These are phyloP conservation scores for Malthinus seriepunctatus DNA, from an alignment of 2,888 invertebrate species.

Conservation along the genomic window DNA sequence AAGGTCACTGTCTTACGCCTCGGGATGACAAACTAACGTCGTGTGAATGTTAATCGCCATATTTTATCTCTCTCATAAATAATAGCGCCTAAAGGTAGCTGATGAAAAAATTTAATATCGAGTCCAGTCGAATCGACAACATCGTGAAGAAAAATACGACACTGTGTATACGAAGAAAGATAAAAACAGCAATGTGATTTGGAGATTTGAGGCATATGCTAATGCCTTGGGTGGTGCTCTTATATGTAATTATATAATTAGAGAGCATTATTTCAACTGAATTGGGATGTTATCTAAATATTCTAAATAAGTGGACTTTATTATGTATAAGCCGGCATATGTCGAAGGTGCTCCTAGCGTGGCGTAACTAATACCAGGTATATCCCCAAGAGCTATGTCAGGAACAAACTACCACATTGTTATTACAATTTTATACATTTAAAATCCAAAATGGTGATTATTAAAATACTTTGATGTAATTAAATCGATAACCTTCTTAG, in stretches of 20 bases:
- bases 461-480: no score
- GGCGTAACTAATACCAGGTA: conserved; percentile 17
- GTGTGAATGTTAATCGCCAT: conserved; percentile 30
- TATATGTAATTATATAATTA: conserved; percentile 51
- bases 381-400: background rate
- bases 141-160: background rate
- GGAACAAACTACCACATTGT: no score
- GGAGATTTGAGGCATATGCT: conserved; percentile 23
- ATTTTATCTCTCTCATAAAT: conserved; percentile 32
- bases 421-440: no score
- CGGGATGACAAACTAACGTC: conserved; percentile 31
- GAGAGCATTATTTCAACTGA: conserved; percentile 43
- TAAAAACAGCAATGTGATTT: conserved; percentile 16
- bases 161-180: background rate
- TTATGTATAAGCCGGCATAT: conserved; percentile 39
- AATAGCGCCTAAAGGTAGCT: conserved; percentile 17
- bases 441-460: no score
- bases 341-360: conserved; percentile 25
- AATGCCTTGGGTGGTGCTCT: conserved; percentile 32
- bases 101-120: conserved; percentile 18
- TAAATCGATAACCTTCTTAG: no score
- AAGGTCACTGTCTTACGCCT: conserved; percentile 31
- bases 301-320: conserved; percentile 43
- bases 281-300: conserved; percentile 44
- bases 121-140: conserved; percentile 18